These are phyloP conservation scores for Armadillidium nasatum DNA, from an alignment of 1,140 invertebrate species.

Conservation along the genomic window DNA sequence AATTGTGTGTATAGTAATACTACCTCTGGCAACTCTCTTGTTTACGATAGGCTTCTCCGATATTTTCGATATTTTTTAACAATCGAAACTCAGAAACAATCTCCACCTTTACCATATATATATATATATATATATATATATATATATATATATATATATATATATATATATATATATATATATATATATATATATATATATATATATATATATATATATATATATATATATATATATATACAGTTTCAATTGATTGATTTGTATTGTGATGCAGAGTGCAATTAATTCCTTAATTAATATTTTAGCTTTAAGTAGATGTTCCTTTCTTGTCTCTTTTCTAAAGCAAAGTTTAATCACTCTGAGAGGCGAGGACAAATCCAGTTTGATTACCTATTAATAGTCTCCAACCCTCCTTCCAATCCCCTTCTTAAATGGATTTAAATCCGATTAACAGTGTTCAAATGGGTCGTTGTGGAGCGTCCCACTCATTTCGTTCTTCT, in stretches of 20 bases:
- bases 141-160: constrained; percentile 1
- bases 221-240: too few relatives aligned
- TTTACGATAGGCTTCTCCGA: too few relatives aligned
- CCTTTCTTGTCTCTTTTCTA: background rate
- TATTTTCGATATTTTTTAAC: too few relatives aligned
- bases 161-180: constrained; percentile 6
- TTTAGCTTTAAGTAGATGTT: background rate
- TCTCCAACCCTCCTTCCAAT: constrained; percentile 1
- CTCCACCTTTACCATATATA: too few relatives aligned
- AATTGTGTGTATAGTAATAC: too few relatives aligned
- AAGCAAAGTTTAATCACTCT: constrained; percentile 4
- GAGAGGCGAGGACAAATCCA: background rate
- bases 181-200: background rate
- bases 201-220: too few relatives aligned
- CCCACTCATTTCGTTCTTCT: constrained; percentile 36
- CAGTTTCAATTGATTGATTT: too few relatives aligned
- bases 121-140: too few relatives aligned
- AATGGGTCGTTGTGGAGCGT: constrained; percentile 37
- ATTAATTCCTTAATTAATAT: constrained; percentile 5
- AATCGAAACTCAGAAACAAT: too few relatives aligned
- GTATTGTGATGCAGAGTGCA: too few relatives aligned
- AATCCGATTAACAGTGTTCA: constrained; percentile 40
- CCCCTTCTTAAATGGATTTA: constrained; percentile 28
- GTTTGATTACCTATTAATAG: constrained; percentile 1
- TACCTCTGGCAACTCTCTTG: too few relatives aligned